A percentile compares a stretch with the other conserved stretches of the same genome.
Evolutionary conservation across 2,888 invertebrate species (phyloP).

Genomic region (Germaria angustata): DNA sequence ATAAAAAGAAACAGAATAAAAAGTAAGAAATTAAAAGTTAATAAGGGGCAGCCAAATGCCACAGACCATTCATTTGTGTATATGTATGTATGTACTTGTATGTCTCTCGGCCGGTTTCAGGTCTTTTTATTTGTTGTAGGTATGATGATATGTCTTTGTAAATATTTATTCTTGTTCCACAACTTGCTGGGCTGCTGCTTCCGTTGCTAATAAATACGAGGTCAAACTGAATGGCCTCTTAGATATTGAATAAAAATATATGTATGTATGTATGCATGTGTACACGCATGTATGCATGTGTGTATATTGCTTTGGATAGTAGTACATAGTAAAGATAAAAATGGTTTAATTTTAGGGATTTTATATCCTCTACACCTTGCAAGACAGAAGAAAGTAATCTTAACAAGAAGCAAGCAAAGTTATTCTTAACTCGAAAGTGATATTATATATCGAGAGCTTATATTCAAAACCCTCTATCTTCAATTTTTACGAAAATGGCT

Average conservation of each 20-base stretch:
- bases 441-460: too few species aligned
- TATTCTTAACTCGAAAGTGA: too few species aligned
- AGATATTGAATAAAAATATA: background rate
- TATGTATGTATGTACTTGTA: slow-evolving; percentile 8
- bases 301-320: background rate
- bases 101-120: slow-evolving; percentile 26
- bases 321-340: too few species aligned
- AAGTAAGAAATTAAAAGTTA: slow-evolving; percentile 62
- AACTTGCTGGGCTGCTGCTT: background rate
- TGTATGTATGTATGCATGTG: too few species aligned
- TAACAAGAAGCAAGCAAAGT: too few species aligned
- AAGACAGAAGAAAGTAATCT: too few species aligned
- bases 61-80: slow-evolving; percentile 51
- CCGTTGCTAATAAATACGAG: slow-evolving; percentile 26
- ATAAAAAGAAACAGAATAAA: slow-evolving; percentile 30
- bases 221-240: slow-evolving; percentile 9
- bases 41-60: slow-evolving; percentile 65
- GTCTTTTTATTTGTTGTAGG: slow-evolving; percentile 28
- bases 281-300: background rate
- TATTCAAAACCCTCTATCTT: too few species aligned
- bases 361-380: too few species aligned
- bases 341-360: too few species aligned
- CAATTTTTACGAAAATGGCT: too few species aligned
- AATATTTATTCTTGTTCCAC: slow-evolving; percentile 35
- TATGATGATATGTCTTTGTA: slow-evolving; percentile 28